These are phyloP conservation scores for Sinella curviseta DNA, from an alignment of 1,140 invertebrate species.

Conservation along the genomic window DNA sequence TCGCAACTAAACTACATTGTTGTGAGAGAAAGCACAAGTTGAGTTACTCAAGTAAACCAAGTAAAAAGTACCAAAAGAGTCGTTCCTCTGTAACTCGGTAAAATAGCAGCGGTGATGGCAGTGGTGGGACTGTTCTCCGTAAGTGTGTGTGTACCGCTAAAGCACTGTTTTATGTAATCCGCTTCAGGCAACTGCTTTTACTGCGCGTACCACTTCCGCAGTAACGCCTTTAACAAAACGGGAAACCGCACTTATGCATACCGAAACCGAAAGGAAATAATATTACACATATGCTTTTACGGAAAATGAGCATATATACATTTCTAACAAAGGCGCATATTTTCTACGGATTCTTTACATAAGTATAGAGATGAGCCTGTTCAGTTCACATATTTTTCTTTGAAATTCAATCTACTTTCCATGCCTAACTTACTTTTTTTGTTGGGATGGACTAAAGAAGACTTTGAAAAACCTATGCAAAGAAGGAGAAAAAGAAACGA, in stretches of 20 bases:
- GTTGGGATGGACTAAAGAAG: neutral
- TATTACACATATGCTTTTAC: too few species aligned
- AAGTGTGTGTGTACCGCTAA: neutral
- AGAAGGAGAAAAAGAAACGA: neutral
- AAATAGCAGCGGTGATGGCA: neutral
- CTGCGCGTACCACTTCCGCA: conserved; percentile 5
- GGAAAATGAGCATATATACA: too few species aligned
- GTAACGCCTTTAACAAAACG: conserved; percentile 22
- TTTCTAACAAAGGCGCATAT: neutral
- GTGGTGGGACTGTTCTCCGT: neutral
- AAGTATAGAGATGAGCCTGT: neutral
- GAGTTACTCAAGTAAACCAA: too few species aligned
- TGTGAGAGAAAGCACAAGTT: too few species aligned
- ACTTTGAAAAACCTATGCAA: neutral
- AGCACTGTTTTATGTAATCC: conserved; percentile 21
- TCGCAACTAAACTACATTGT: neutral
- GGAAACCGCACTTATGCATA: conserved; percentile 12
- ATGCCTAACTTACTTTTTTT: conserved; percentile 8
- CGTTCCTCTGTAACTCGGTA: too few species aligned
- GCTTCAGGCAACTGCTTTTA: conserved; percentile 18
- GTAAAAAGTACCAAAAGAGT: too few species aligned
- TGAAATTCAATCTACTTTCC: conserved; percentile 15
- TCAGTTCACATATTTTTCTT: conserved; percentile 6
- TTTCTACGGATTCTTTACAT: neutral
- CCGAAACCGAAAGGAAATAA: too few species aligned